Conservation (phyloP, 2,113 vertebrate species). For the Otolemur garnettii region DNA sequence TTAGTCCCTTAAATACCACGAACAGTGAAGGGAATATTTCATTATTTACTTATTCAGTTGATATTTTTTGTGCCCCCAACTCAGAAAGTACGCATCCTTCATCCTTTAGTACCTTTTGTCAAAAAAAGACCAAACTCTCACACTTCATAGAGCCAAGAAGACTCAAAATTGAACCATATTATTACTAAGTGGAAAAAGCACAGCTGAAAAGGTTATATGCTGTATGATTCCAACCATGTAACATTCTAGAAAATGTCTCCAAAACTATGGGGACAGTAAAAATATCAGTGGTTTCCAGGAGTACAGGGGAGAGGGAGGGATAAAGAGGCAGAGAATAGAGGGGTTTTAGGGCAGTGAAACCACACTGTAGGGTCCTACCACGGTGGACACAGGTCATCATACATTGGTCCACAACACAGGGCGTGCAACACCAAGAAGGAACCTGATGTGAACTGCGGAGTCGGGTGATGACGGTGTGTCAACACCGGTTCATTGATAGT, state of each 20-base stretch:
- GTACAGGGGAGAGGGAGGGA: neutral
- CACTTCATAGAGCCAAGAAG: neutral
- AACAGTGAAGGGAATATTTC: neutral
- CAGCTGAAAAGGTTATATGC: neutral
- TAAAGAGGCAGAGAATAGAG: neutral
- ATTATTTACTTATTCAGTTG: neutral
- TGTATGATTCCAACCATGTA: neutral
- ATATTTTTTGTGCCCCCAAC: neutral
- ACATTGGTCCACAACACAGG: neutral
- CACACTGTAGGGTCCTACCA: too few relatives aligned
- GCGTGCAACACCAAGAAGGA: neutral
- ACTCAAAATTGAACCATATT: neutral
- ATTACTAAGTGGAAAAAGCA: neutral
- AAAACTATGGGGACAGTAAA: neutral
- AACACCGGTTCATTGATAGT: rapidly evolving
- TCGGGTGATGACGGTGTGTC: neutral
- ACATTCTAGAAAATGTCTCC: neutral
- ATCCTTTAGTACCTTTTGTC: neutral
- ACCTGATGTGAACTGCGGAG: neutral
- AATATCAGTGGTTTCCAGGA: neutral
- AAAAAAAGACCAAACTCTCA: neutral
- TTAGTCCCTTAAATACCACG: neutral
- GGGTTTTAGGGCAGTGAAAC: neutral
- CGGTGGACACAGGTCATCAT: neutral
- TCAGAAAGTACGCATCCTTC: neutral